A percentile compares a stretch with the other conserved stretches of the same genome.
Evolutionary conservation across 2,888 invertebrate species (phyloP).

Genomic region (Nudaria mundana): DNA sequence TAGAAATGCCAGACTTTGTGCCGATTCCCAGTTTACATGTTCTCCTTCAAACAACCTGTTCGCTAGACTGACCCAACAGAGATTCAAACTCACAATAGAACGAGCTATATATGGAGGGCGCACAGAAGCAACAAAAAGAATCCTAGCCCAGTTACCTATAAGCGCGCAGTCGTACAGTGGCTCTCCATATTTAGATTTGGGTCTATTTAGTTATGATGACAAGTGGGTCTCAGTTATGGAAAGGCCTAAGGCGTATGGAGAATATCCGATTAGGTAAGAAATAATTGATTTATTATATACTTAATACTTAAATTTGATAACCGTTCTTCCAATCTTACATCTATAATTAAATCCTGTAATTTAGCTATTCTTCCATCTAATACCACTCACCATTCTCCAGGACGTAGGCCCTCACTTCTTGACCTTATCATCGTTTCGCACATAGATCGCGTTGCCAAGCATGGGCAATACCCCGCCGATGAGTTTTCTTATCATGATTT

Average conservation of each 20-base stretch:
- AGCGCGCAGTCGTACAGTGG: conserved; percentile 96
- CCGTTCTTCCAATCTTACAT: too few relatives aligned
- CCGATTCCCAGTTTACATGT: conserved; percentile 93
- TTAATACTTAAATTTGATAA: too few relatives aligned
- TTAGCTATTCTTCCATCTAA: too few relatives aligned
- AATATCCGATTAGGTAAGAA: conserved; percentile 92
- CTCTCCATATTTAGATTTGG: conserved; percentile 95
- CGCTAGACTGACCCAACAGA: conserved; percentile 85
- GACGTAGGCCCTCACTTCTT: too few relatives aligned
- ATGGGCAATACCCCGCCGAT: too few relatives aligned
- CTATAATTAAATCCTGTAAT: too few relatives aligned
- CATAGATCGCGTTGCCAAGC: too few relatives aligned
- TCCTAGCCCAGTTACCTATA: conserved; percentile 95
- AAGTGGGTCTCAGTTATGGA: conserved; percentile 98
- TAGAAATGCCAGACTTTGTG: conserved; percentile 91
- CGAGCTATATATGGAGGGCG: conserved; percentile 94
- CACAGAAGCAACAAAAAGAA: conserved; percentile 93
- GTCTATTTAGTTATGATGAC: conserved; percentile 96
- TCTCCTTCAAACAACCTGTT: conserved; percentile 95
- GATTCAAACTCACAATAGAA: conserved; percentile 94
- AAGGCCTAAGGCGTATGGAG: conserved; percentile 95
- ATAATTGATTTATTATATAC: neutral
- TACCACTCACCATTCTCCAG: too few relatives aligned
- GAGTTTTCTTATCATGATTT: too few relatives aligned
- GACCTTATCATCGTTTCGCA: too few relatives aligned